Percentiles rank a stretch among this genome's conserved stretches.
phyloP scores from a whole-genome alignment of 2,888 invertebrate genomes.

The Choristoneura rosaceana region DNA sequence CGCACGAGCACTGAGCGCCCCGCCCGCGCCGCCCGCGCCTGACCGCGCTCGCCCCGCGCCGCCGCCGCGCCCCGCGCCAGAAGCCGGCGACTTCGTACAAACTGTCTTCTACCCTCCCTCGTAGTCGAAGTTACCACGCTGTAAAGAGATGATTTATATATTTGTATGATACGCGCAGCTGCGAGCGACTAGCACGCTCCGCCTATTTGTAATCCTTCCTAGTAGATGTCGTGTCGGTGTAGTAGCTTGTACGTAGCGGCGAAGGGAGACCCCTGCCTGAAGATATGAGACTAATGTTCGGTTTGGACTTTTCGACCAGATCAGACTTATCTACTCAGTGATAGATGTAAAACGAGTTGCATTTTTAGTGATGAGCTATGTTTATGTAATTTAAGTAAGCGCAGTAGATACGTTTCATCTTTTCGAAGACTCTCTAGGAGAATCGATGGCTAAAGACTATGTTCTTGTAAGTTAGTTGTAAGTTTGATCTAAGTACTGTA shows the following conservation, averaged over 20 bases:
- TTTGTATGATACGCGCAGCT: conserved; percentile 81
- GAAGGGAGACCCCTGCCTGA: conserved; percentile 55
- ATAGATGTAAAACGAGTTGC: conserved; percentile 80
- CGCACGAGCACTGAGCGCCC: conserved; percentile 78
- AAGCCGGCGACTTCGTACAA: conserved; percentile 65
- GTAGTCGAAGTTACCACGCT: conserved; percentile 81
- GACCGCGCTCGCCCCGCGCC: conserved; percentile 56
- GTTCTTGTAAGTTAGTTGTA: conserved; percentile 73
- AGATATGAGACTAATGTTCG: conserved; percentile 75
- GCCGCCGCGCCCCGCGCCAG: conserved; percentile 19
- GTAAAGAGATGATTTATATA: conserved; percentile 77
- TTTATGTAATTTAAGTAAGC: conserved; percentile 75
- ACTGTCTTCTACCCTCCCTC: conserved; percentile 72
- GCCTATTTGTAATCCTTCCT: conserved; percentile 80
- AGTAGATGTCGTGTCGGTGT: conserved; percentile 76
- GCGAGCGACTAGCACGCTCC: conserved; percentile 77
- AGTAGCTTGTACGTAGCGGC: conserved; percentile 58
- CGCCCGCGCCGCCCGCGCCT: conserved; percentile 57
- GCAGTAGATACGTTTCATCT: conserved; percentile 84
- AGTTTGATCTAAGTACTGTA: conserved; percentile 75
- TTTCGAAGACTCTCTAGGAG: conserved; percentile 82
- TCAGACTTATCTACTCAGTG: conserved; percentile 83
- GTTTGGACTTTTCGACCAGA: conserved; percentile 84
- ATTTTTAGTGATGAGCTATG: conserved; percentile 84
- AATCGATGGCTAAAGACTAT: conserved; percentile 84